These are phyloP conservation scores for Andrena hattorfiana DNA, from an alignment of 2,888 invertebrate genomes.

Conservation along the genomic window DNA sequence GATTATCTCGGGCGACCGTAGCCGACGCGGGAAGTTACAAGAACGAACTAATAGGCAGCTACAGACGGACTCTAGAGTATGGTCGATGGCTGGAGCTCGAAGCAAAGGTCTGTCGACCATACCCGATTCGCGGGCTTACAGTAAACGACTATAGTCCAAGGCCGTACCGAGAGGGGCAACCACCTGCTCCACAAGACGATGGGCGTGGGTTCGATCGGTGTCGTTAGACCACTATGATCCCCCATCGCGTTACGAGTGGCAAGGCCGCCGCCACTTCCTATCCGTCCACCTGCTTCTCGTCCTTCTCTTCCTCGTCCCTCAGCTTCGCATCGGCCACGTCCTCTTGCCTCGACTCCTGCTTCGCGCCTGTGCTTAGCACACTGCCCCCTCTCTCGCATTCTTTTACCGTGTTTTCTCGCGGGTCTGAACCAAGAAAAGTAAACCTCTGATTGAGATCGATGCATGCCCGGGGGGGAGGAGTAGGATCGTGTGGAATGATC, in stretches of 20 bases:
- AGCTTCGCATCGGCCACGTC: conserved; percentile 4
- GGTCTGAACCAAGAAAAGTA: conserved; percentile 26
- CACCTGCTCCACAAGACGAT: conserved; percentile 50
- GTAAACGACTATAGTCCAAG: conserved; percentile 32
- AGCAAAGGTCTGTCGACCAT: conserved; percentile 17
- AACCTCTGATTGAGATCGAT: conserved; percentile 15
- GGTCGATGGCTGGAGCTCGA: not conserved
- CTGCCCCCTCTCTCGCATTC: conserved; percentile 17
- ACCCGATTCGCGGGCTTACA: not conserved
- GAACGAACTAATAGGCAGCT: not conserved
- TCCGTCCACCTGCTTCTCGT: conserved; percentile 29
- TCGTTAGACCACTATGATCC: conserved; percentile 24
- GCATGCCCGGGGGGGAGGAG: conserved; percentile 1
- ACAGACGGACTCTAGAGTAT: not conserved
- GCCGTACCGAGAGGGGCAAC: conserved; percentile 61
- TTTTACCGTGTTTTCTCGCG: conserved; percentile 16
- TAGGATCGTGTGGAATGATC: conserved; percentile 20
- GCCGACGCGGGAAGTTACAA: conserved; percentile 1
- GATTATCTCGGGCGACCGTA: conserved; percentile 11
- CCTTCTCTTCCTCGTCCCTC: conserved; percentile 8
- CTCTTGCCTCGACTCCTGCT: not conserved
- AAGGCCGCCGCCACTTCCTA: not conserved
- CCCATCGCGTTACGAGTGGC: not conserved
- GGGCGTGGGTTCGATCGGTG: conserved; percentile 23
- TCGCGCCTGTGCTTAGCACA: conserved; percentile 8